A percentile compares a stretch with the other conserved stretches of the same genome.
phyloP scores from a whole-genome alignment of 2,113 vertebrate genomes.

The Dromaius novaehollandiae region DNA sequence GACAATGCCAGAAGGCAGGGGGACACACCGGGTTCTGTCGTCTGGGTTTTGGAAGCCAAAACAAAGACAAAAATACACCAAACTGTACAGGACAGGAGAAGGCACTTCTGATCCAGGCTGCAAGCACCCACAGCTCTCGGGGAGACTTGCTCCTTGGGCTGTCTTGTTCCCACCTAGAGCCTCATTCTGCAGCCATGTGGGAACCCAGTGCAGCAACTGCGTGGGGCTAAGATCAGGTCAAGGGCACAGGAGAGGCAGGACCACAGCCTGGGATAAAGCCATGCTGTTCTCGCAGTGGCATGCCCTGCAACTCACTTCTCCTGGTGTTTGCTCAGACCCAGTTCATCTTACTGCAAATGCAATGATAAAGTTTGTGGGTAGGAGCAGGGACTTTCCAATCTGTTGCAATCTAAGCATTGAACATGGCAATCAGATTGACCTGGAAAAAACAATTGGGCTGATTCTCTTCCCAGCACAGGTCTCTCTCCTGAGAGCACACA shows the following conservation, averaged over 20 bases:
- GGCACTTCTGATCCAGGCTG: background rate
- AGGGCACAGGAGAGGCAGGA: background rate
- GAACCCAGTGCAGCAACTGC: too few species aligned
- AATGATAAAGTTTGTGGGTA: accelerated
- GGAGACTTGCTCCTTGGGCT: background rate
- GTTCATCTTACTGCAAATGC: background rate
- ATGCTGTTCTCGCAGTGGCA: too few species aligned
- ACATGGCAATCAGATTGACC: background rate
- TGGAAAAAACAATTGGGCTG: background rate
- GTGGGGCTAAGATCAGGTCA: background rate
- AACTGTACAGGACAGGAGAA: background rate
- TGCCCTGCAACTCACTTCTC: background rate
- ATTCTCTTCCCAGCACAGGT: background rate
- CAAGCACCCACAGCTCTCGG: background rate
- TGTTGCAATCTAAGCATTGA: background rate
- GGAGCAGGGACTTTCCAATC: background rate
- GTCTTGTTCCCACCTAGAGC: background rate
- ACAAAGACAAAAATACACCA: background rate
- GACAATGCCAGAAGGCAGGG: background rate
- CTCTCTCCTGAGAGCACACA: background rate
- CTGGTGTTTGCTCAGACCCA: background rate
- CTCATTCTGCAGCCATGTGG: background rate
- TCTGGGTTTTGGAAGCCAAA: background rate
- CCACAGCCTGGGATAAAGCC: background rate
- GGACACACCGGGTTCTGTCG: accelerated